A percentile compares a stretch with the other conserved stretches of the same genome.
Conservation (phyloP, 1,140 invertebrate species). For the Chionoecetes opilio region DNA sequence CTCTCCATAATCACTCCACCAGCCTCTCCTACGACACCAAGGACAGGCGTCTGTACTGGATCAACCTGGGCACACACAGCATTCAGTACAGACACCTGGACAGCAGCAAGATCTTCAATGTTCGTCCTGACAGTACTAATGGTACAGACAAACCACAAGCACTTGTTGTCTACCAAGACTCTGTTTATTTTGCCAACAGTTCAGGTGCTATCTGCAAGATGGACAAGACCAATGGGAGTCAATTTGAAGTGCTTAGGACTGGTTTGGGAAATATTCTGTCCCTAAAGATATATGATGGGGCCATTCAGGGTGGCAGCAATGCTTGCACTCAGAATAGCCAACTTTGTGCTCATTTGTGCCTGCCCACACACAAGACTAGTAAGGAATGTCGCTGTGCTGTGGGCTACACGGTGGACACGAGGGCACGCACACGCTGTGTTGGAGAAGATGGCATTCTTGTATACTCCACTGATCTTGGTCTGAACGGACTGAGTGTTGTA, state of each 20-base stretch:
- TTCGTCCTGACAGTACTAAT: slow-evolving; percentile 77
- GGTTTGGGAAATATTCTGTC: slow-evolving; percentile 57
- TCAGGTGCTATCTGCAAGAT: slow-evolving; percentile 86
- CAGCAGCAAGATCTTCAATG: slow-evolving; percentile 67
- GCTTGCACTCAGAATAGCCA: slow-evolving; percentile 65
- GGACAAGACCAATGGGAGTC: slow-evolving; percentile 84
- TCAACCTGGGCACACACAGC: slow-evolving; percentile 83
- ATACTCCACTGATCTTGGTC: slow-evolving; percentile 90
- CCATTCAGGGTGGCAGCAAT: slow-evolving; percentile 71
- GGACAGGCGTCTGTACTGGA: slow-evolving; percentile 88
- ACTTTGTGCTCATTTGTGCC: slow-evolving; percentile 88
- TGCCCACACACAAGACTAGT: slow-evolving; percentile 86
- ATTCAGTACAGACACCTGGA: slow-evolving; percentile 88
- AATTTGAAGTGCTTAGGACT: slow-evolving; percentile 73
- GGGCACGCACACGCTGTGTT: slow-evolving; percentile 85
- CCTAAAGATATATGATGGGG: slow-evolving; percentile 72
- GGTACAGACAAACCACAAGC: slow-evolving; percentile 84
- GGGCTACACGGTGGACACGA: slow-evolving; percentile 87
- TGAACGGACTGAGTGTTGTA: slow-evolving; percentile 87
- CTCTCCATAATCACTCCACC: slow-evolving; percentile 83
- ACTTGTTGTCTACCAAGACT: slow-evolving; percentile 86
- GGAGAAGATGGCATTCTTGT: slow-evolving; percentile 87
- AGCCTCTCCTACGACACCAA: slow-evolving; percentile 88
- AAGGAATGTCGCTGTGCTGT: slow-evolving; percentile 90
- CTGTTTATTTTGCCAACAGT: slow-evolving; percentile 87